Base-by-base conservation (phyloP, 2,797 vertebrate genomes). In the Hybognathus amarus region DNA sequence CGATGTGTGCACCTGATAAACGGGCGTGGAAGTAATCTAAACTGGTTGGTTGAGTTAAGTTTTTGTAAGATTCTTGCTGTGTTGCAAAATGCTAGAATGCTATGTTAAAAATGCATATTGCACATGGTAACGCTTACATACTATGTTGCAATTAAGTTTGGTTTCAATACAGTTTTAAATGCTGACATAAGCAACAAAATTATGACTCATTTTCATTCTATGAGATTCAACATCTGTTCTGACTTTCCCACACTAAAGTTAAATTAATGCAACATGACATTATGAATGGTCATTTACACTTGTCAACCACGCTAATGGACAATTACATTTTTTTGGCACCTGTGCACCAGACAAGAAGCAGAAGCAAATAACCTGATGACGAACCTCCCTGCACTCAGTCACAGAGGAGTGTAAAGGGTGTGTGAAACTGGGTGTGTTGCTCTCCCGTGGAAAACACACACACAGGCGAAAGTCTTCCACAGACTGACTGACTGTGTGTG, bases 401-500 rank as follows among this genome's bases (percentile, higher is more conserved):
- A 42, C 80, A 66, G 59, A 82, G 47, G 36, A 67, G 20, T 75
- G 59, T 63, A 7, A 42, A 82, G 61, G 71, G 80, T 76, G 80
- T 82, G 80, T 75, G 80, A 77, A 18, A 15, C 3, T 42, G 71
- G 80, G 71, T 82, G 80, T 82, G 33, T 67, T 17, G 1, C 77
- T 30, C 3, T 77, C 11, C 30, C 11, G 30, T 78, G 18, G 12
- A 79, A 27, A 18, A 36, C 20, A 71, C 33, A 69, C 47, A 81
- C 67, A 56, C 74, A 68, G 45, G 63, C 20, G 54, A 84, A 63
- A 81, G 56, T 81, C 69, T 42, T 52, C 79, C 1, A 1, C 27
- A 64, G 33, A 30, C 17, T 38, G 15, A n/a, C 3, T 10, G 20
- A n/a, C 20, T 50, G 15, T 52, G 18, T 45, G 11, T 42, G 36